Percentiles rank a stretch among this genome's conserved stretches.
Conservation (phyloP, 2,888 invertebrate genomes). For the Mythimna ferrago region DNA sequence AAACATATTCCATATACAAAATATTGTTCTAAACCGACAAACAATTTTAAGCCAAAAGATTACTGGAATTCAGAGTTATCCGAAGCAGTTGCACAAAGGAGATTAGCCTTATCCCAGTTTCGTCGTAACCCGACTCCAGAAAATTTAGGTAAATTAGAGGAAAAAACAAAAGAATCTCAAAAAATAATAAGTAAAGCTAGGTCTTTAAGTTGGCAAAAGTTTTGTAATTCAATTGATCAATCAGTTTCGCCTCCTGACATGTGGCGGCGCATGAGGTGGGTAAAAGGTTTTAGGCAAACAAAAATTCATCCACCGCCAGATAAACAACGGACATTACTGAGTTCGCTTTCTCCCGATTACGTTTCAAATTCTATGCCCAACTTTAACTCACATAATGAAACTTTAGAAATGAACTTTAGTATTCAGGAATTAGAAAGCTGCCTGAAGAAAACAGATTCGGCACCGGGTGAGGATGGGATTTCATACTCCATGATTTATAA, state of each 20-base stretch:
- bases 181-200: too few relatives aligned
- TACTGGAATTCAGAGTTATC: too few relatives aligned
- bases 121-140: too few relatives aligned
- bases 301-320: background rate
- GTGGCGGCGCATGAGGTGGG: background rate
- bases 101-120: too few relatives aligned
- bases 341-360: background rate
- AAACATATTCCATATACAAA: too few relatives aligned
- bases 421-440: conserved; percentile 17
- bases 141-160: too few relatives aligned
- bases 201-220: too few relatives aligned
- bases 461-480: conserved; percentile 26
- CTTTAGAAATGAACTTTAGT: background rate
- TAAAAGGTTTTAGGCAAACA: background rate
- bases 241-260: background rate
- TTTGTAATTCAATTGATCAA: background rate
- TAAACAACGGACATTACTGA: background rate
- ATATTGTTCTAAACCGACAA: too few relatives aligned
- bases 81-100: too few relatives aligned
- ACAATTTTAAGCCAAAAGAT: too few relatives aligned
- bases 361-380: background rate
- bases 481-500: conserved; percentile 28
- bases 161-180: too few relatives aligned
- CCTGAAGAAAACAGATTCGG: conserved; percentile 17
- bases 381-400: background rate